These are phyloP conservation scores for Riptortus pedestris DNA, from an alignment of 1,140 invertebrate species.

Conservation along the genomic window DNA sequence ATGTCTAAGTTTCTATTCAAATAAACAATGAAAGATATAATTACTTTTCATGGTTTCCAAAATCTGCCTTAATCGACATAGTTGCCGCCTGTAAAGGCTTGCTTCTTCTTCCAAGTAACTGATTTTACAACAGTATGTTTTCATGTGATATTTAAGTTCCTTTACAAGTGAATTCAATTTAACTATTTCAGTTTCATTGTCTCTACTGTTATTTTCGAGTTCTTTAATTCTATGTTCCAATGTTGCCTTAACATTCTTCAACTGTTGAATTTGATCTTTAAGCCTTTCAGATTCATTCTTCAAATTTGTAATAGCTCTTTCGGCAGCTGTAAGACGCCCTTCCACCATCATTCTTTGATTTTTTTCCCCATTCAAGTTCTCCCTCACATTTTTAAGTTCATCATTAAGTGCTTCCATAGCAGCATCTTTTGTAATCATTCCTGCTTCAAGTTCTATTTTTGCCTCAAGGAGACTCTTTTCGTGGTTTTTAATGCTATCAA, in stretches of 20 bases:
- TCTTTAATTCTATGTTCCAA: neutral
- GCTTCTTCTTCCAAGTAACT: constrained; percentile 9
- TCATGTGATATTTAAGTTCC: neutral
- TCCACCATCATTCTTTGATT: neutral
- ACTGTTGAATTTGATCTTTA: neutral
- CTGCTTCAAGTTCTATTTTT: neutral
- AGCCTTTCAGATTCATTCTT: constrained; percentile 20
- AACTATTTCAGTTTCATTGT: constrained; percentile 4
- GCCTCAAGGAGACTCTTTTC: neutral
- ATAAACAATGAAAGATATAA: too few relatives aligned
- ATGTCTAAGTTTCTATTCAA: too few relatives aligned
- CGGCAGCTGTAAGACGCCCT: neutral
- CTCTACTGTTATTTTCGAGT: neutral
- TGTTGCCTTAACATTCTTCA: neutral
- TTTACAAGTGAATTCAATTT: neutral
- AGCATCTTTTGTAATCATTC: neutral
- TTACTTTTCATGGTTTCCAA: constrained; percentile 25
- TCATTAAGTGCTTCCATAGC: neutral
- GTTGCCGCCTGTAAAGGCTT: neutral
- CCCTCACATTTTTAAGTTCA: neutral
- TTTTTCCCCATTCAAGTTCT: neutral
- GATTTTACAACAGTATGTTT: constrained; percentile 3
- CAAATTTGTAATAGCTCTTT: neutral
- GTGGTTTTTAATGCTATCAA: neutral
- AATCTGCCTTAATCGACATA: constrained; percentile 17